Percentiles rank a stretch among this genome's conserved stretches.
These are phyloP conservation scores for Oreochromis mossambicus DNA, from an alignment of 2,797 vertebrate species.

Conservation along the genomic window DNA sequence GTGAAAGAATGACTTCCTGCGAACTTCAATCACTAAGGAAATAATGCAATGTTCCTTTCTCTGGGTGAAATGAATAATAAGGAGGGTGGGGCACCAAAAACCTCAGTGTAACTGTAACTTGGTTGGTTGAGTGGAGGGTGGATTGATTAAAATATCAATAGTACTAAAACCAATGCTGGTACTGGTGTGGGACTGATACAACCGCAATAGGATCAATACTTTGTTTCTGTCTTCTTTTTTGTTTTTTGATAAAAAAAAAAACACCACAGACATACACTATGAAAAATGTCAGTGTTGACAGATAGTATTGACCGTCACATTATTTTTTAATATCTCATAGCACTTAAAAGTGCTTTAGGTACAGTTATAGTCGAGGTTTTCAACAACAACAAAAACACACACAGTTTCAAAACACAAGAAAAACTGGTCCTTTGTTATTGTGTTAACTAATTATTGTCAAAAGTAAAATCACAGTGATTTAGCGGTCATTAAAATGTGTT, in stretches of 20 bases:
- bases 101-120: background rate
- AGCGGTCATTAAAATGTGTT: fast-evolving
- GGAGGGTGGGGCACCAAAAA: background rate
- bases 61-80: background rate
- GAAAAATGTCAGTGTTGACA: background rate
- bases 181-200: background rate
- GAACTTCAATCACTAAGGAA: background rate
- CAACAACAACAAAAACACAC: background rate
- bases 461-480: background rate
- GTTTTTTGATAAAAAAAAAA: background rate
- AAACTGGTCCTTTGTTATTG: background rate
- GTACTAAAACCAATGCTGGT: background rate
- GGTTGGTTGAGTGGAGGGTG: background rate
- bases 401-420: background rate
- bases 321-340: background rate
- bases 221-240: background rate
- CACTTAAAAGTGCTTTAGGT: background rate
- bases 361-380: background rate
- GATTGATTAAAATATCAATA: background rate
- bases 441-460: background rate
- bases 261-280: fast-evolving
- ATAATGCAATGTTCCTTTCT: background rate
- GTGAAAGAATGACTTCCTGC: background rate
- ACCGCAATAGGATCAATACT: background rate
- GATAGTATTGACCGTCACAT: background rate